Conservation (phyloP, 2,888 invertebrate genomes). For the Sphaerophoria taeniata region DNA sequence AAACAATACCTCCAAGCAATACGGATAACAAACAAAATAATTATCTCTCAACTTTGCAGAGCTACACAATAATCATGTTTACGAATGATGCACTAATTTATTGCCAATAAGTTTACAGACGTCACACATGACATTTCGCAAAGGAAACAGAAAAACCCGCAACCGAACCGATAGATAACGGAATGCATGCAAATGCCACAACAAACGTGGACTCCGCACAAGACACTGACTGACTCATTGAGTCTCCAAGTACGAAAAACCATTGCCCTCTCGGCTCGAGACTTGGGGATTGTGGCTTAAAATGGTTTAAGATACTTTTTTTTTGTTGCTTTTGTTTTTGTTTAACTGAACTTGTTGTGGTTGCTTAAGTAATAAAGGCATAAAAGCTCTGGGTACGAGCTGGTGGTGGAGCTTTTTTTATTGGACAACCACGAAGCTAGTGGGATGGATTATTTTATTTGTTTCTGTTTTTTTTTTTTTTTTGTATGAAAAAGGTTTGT, state of each 20-base stretch:
- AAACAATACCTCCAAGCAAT: constrained; percentile 25
- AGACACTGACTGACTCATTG: constrained; percentile 66
- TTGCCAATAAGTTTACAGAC: too few species aligned
- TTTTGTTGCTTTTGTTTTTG: constrained; percentile 13
- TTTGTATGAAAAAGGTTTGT: constrained; percentile 2
- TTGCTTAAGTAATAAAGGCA: constrained; percentile 37
- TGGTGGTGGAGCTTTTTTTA: constrained; percentile 53
- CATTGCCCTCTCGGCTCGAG: constrained; percentile 46
- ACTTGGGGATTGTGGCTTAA: constrained; percentile 10
- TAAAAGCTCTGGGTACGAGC: constrained; percentile 46
- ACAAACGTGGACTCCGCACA: constrained; percentile 45
- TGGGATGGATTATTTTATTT: constrained; percentile 11
- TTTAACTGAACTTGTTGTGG: constrained; percentile 25
- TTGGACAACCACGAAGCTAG: constrained; percentile 3
- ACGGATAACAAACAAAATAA: constrained; percentile 29
- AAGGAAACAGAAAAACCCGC: not conserved
- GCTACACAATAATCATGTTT: not conserved
- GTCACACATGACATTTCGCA: not conserved
- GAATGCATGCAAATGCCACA: constrained; percentile 32
- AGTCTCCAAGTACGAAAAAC: constrained; percentile 43
- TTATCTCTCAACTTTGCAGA: constrained; percentile 11
- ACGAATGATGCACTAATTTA: not conserved
- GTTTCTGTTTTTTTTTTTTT: not conserved
- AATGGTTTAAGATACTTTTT: constrained; percentile 49
- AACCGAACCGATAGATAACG: not conserved